Base-by-base conservation (phyloP, 2,888 invertebrate species). In the Tethea ocularis region DNA sequence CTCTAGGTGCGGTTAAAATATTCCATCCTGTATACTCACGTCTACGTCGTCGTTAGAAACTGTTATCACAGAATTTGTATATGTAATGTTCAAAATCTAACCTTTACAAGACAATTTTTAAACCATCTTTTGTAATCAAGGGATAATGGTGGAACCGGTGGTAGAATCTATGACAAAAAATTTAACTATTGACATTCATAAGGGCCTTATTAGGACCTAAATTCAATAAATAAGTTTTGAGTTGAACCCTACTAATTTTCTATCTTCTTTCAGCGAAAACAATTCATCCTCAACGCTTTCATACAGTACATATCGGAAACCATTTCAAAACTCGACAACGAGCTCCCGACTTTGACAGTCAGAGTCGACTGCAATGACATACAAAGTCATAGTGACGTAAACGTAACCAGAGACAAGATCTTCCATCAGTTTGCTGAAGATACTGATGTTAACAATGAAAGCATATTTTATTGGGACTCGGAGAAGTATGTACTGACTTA, bases 391-490 rank as follows among this genome's bases (percentile, higher is more conserved):
- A n/a, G 62, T 0, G 68, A 74, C 8, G 67, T 84, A 72, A 89
- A 88, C 51, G 68, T 57, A 0, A 88, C 86, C 1, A 81, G 71
- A 22, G 83, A 87, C 0, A 67, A 72, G 11, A 26, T 91, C 0
- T 74, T 71, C 23, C 66, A 75, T n/a, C 83, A 83, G 63, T 74
- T 88, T 1, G 73, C 77, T 41, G 88, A 88, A 15, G 88, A 89
- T 15, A 67, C 80, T 0, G 82, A 78, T 0, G 57, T 68, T 1
- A 85, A 67, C 5, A 93, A 93, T 41, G 89, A 90, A 0, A 86
- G 83, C 0, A 10, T 85, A 1, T 89, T 93, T 60, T 90, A 74
- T 61, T 93, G 93, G 93, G 79, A 90, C 63, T 66, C 61, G 5
- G 82, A 83, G 1, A 84, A 85, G 92, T 91, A 63, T 67, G 70